Conservation (phyloP, 1,140 invertebrate species). For the Oedothorax gibbosus region DNA sequence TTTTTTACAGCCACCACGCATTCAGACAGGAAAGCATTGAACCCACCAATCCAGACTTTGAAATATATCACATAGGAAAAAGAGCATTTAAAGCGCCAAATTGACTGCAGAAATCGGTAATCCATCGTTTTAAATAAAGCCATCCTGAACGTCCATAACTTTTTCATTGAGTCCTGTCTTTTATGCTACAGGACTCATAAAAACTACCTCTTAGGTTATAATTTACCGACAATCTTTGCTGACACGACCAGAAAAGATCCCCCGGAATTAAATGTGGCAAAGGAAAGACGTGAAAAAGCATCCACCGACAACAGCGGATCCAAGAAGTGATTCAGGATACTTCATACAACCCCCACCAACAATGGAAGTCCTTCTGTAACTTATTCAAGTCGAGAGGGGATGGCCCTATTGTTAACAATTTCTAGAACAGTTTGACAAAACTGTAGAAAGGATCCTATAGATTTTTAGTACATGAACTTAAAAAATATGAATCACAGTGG, state of each 20-base stretch:
- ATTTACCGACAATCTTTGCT: conserved; percentile 45
- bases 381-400: conserved; percentile 9
- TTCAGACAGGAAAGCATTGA: neutral
- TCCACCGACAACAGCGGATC: conserved; percentile 34
- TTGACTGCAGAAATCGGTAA: conserved; percentile 39
- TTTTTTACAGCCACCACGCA: no score
- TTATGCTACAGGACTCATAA: conserved; percentile 40
- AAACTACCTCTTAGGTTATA: conserved; percentile 14
- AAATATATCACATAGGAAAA: conserved; percentile 11
- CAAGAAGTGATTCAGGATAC: conserved; percentile 6
- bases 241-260: conserved; percentile 21
- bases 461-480: no score
- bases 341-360: conserved; percentile 25
- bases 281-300: conserved; percentile 2
- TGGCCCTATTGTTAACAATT: neutral
- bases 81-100: conserved; percentile 27
- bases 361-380: conserved; percentile 36
- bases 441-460: no score
- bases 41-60: neutral
- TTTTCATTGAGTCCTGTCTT: conserved; percentile 42
- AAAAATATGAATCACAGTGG: no score
- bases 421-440: no score
- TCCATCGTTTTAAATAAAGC: conserved; percentile 38
- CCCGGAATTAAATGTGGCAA: neutral
- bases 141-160: conserved; percentile 36